Conservation (phyloP, 2,888 invertebrate species). For the Oscheius myriophilus region DNA sequence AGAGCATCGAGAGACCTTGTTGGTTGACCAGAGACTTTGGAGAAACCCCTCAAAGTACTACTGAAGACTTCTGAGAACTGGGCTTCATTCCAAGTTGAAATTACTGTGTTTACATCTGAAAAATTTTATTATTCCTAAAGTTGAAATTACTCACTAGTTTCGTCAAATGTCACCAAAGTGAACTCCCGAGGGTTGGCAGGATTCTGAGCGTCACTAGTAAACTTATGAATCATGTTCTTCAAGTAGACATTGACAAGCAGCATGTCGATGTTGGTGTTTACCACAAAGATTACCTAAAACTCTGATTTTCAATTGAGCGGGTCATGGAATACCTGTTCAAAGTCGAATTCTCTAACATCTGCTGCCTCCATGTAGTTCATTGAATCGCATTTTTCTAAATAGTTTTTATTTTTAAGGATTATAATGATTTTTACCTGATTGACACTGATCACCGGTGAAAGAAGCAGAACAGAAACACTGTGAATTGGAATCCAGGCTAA, state of each 20-base stretch:
- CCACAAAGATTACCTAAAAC: neutral
- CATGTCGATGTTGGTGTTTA: slow-evolving; percentile 17
- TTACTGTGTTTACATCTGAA: slow-evolving; percentile 3
- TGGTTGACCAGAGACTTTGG: neutral
- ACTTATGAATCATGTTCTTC: slow-evolving; percentile 6
- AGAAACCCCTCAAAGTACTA: neutral
- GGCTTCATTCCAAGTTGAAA: neutral
- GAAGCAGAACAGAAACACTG: neutral
- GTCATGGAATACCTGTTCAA: neutral
- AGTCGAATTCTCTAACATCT: slow-evolving; percentile 6
- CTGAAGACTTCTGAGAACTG: neutral
- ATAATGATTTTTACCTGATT: neutral
- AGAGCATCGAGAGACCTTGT: slow-evolving; percentile 5
- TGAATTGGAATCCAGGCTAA: neutral
- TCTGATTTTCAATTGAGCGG: no score
- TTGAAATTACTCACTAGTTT: neutral
- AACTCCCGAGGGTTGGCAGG: slow-evolving; percentile 9
- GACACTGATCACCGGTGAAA: slow-evolving; percentile 2
- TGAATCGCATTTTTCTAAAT: neutral
- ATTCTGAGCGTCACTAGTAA: neutral
- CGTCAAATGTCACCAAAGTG: slow-evolving; percentile 15
- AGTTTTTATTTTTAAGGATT: no score
- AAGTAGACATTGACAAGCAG: slow-evolving; percentile 11
- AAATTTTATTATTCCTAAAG: neutral
- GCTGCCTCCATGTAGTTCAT: slow-evolving; percentile 17